Conservation (phyloP, 1,140 invertebrate genomes). For the Philaenus spumarius region DNA sequence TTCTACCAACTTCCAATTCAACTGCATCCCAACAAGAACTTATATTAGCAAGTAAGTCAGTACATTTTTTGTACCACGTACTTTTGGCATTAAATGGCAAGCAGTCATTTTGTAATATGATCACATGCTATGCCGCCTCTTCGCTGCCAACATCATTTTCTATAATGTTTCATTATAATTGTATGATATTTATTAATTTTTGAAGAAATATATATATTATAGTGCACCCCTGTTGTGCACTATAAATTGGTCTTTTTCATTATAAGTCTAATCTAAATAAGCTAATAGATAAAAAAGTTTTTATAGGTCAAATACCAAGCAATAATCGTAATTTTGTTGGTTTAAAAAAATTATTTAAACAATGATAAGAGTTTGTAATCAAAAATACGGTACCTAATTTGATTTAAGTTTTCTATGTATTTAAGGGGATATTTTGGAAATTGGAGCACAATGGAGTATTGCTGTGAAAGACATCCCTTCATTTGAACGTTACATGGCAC, state of each 20-base stretch:
- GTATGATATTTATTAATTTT: no score
- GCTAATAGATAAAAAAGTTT: no score
- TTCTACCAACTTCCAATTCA: constrained; percentile 77
- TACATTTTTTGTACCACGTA: constrained; percentile 1
- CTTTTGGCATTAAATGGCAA: no score
- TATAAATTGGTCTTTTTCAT: no score
- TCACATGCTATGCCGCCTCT: no score
- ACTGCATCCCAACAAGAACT: constrained; percentile 79
- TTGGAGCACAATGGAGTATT: constrained; percentile 93
- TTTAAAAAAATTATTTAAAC: not conserved
- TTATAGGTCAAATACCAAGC: no score
- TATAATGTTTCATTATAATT: no score
- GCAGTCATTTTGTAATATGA: no score
- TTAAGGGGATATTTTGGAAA: constrained; percentile 84
- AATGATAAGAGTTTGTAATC: not conserved
- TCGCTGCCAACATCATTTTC: no score
- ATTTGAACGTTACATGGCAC: constrained; percentile 94
- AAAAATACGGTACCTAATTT: not conserved
- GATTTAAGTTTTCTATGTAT: constrained; percentile 17
- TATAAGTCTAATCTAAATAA: no score
- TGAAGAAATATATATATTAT: no score
- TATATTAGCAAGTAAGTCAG: constrained; percentile 70
- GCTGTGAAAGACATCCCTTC: constrained; percentile 84
- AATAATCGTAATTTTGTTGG: not conserved
- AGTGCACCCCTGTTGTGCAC: no score